Percentiles rank a stretch among this genome's conserved stretches.
Conservation (phyloP, 2,888 invertebrate genomes). For the Calliphora vomitoria region DNA sequence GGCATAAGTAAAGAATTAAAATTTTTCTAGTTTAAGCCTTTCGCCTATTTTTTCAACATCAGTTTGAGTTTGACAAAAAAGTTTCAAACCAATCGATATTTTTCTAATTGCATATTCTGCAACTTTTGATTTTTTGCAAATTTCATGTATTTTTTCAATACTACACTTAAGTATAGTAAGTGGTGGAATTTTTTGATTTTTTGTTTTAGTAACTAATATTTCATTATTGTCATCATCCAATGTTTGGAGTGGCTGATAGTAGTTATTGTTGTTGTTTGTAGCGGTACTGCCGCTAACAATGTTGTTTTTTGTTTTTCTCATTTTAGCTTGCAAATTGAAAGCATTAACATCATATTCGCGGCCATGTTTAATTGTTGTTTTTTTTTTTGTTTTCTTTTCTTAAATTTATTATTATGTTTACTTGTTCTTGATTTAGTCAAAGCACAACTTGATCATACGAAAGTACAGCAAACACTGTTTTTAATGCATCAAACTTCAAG, state of each 20-base stretch:
- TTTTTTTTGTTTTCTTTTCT: constrained; percentile 1
- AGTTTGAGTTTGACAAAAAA: not conserved
- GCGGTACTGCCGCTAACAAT: not conserved
- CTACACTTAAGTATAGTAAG: constrained; percentile 26
- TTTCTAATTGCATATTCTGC: constrained; percentile 21
- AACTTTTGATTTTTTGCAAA: constrained; percentile 9
- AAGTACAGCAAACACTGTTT: too few species aligned
- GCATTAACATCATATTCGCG: not conserved
- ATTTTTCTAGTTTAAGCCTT: not conserved
- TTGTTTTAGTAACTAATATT: not conserved
- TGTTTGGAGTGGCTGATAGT: too few species aligned
- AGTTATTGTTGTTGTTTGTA: constrained; percentile 13
- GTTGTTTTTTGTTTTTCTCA: not conserved
- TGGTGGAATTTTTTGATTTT: constrained; percentile 1
- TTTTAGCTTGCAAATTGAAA: constrained; percentile 20
- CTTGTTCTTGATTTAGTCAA: constrained; percentile 9
- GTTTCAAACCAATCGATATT: constrained; percentile 26
- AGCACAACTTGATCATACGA: constrained; percentile 5
- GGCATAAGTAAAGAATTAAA: constrained; percentile 12
- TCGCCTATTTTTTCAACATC: not conserved
- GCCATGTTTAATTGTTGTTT: not conserved
- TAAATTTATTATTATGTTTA: not conserved
- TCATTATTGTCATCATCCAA: not conserved
- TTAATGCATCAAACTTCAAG: too few species aligned
- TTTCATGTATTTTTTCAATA: constrained; percentile 8